phyloP scores from a whole-genome alignment of 2,797 vertebrate genomes.

The Sphenodon punctatus region DNA sequence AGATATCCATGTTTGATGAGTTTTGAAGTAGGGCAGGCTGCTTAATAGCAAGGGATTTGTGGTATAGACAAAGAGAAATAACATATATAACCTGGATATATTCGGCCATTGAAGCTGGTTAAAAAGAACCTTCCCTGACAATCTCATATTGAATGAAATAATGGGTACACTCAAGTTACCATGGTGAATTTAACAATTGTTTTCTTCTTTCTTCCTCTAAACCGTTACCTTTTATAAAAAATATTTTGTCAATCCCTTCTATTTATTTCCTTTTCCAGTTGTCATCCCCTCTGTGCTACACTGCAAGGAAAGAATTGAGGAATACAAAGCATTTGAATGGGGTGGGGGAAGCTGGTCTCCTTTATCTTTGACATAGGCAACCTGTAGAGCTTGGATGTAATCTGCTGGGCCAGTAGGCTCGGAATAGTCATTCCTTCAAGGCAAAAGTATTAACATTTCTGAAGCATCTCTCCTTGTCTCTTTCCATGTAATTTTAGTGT shows the following conservation, averaged over 20 bases:
- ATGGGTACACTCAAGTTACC: background rate
- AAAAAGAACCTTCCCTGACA: background rate
- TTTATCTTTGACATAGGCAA: background rate
- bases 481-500: background rate
- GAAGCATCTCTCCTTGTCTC: background rate
- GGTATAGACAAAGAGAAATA: background rate
- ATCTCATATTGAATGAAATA: constrained; percentile 14
- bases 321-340: background rate
- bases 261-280: constrained; percentile 1
- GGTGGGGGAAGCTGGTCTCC: background rate
- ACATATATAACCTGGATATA: background rate
- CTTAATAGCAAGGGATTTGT: background rate
- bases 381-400: background rate
- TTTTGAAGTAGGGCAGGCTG: background rate
- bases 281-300: background rate
- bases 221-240: background rate
- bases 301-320: background rate
- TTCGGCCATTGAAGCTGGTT: background rate
- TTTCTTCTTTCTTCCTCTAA: background rate
- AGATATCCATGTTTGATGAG: background rate
- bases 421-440: background rate
- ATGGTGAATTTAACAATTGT: background rate
- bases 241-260: background rate
- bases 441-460: background rate
- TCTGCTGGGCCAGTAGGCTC: background rate